Evolutionary conservation across 2,888 invertebrate genomes (phyloP), one percentile per base, ranked within the genome.

Genomic region (Microplitis manilae): DNA sequence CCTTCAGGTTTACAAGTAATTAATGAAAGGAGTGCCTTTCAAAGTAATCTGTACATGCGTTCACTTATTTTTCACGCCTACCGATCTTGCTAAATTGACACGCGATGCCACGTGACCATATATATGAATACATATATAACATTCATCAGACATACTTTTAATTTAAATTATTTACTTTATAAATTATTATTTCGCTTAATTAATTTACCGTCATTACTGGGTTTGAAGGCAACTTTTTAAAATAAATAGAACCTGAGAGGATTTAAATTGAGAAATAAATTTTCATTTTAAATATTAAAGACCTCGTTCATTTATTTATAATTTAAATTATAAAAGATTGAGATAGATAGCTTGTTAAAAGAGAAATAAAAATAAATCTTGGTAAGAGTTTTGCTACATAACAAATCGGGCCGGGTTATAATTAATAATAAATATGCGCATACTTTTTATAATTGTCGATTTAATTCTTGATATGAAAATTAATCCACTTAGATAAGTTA

Each of bases 11-110:
- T 20, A 41, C 38, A 67, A 77, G 74, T 74, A 77, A 77, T 77
- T 75, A 74, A 77, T 75, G 74, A 75, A 74, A 73, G 72, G 77
- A 77, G 69, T 68, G 77, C 73, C 73, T 70, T 73, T 77, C 68
- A 70, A 77, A 70, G 65, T 69, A 39, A 73, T 69, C 64, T 38
- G 64, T 50, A 41, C 65, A 76, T 70, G 73, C 77, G 73, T 77
- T 77, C 41, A 70, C 77, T 69, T 59, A 77, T 73, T 73, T 77
- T 77, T 77, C 77, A 77, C 77, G 70, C 77, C 77, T 62, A 73
- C 77, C 68, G 73, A 68, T 41, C 68, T 73, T 64, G 70, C 60
- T 60, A 67, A 74, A 77, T 77, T 74, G 73, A 69, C 70, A 77
- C 69, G 77, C 68, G 70, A 64, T 70, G 69, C 68, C 73, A 77